Evolutionary conservation across 2,888 invertebrate genomes (phyloP), one percentile per base, ranked within the genome.

Genomic region (Agrochola macilenta): DNA sequence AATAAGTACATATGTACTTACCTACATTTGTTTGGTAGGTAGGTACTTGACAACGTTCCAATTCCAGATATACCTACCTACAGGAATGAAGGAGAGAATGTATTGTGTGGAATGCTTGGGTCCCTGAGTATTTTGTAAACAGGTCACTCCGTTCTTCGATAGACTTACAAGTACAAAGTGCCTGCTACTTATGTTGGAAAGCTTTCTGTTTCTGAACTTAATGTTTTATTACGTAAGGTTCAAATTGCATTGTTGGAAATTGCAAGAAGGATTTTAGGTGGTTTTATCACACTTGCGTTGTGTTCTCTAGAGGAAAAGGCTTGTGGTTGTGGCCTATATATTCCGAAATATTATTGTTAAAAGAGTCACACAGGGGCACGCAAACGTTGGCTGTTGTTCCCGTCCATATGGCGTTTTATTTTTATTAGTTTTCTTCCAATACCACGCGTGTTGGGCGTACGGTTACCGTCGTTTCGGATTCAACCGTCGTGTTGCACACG

Each of bases 371-470:
- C 69, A n/a, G 69, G 65, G 69, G 69, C 57, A 79, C 68, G 80
- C 66, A 66, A 82, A 63, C 58, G 69, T 79, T 78, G 79, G 76
- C 76, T 66, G 86, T 87, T 88, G 90, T 88, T 79, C 70, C 76
- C 74, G 76, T 88, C 89, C 92, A 92, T 91, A 87, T 89, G 90
- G 89, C 85, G 87, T 89, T 52, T 52, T 90, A 89, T 91, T 93
- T 92, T 93, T 93, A 93, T 93, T 91, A 88, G 88, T 89, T 90
- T 84, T 86, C 83, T 86, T 87, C 85, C 83, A 84, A 88, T 88
- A 85, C 76, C 65, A 75, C 64, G 69, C 72, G 66, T 58, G 78
- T 73, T 46, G 68, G 76, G 65, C 30, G 74, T 75, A 74, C 70
- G 74, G 76, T 64, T 81, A 76, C 86, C 74, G 75, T 74, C 77